A percentile compares a stretch with the other conserved stretches of the same genome.
These are phyloP conservation scores for Drosophila pullipes DNA, from an alignment of 2,888 invertebrate genomes.

Conservation along the genomic window DNA sequence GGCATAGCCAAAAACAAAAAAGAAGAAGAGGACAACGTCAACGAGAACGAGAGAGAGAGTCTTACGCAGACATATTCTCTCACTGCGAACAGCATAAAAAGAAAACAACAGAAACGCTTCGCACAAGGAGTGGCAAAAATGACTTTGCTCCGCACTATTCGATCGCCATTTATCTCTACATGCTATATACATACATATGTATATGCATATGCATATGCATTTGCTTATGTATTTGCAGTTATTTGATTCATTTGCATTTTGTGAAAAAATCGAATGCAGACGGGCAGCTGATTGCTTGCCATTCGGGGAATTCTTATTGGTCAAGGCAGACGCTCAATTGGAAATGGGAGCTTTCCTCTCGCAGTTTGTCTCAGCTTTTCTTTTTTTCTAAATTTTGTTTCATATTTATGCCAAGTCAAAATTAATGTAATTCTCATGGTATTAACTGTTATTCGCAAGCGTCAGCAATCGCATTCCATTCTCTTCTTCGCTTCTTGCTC, in stretches of 20 bases:
- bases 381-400: constrained; percentile 8
- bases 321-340: constrained; percentile 31
- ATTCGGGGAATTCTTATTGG: constrained; percentile 49
- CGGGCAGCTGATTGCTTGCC: constrained; percentile 12
- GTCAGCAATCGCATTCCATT: constrained; percentile 47
- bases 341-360: constrained; percentile 34
- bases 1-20: constrained; percentile 10
- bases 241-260: constrained; percentile 18
- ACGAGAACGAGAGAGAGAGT: constrained; percentile 40
- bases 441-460: constrained; percentile 45
- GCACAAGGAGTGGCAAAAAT: constrained; percentile 55
- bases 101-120: constrained; percentile 36
- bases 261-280: constrained; percentile 50
- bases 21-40: constrained; percentile 15
- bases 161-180: constrained; percentile 43
- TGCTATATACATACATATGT: background rate
- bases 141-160: constrained; percentile 30
- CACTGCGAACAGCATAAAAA: constrained; percentile 26
- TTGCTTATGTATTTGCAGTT: constrained; percentile 18
- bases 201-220: background rate
- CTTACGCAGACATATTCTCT: constrained; percentile 51
- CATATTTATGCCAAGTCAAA: constrained; percentile 19
- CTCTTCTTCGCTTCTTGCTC: constrained; percentile 7
- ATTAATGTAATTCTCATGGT: constrained; percentile 31
- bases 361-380: background rate